Percentiles rank a stretch among this genome's conserved stretches.
Conservation (phyloP, 1,140 invertebrate genomes). For the Anastrepha obliqua region DNA sequence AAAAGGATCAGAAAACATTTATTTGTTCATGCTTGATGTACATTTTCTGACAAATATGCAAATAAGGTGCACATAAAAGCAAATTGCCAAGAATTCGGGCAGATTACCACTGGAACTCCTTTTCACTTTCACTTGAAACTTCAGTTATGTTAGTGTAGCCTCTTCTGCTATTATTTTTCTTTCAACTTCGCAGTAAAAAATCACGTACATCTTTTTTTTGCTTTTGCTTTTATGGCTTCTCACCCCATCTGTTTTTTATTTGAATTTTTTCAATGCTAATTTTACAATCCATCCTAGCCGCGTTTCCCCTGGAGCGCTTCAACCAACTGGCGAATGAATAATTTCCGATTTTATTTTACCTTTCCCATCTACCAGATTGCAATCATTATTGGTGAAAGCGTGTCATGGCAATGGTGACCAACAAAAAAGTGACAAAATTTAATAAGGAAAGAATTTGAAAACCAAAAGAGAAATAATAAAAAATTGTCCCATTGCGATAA, state of each 20-base stretch:
- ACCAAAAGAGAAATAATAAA: neutral
- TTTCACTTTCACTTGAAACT: too few relatives aligned
- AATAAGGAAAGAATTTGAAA: too few relatives aligned
- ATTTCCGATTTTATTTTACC: constrained; percentile 5
- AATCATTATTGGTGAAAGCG: neutral
- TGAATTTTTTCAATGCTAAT: neutral
- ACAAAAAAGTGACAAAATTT: neutral
- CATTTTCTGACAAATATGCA: neutral
- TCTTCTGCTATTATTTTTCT: neutral
- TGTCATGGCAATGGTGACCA: neutral
- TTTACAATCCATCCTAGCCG: neutral
- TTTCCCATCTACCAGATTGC: constrained; percentile 7
- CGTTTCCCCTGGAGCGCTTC: neutral
- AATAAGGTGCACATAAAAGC: neutral
- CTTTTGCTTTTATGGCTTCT: neutral
- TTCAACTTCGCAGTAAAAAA: neutral
- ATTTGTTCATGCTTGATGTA: too few relatives aligned
- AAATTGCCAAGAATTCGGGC: neutral
- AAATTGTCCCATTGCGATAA: neutral
- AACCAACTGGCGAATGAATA: neutral
- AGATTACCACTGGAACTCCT: neutral
- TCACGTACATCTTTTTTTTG: too few relatives aligned
- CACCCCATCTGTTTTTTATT: neutral
- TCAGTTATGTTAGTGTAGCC: too few relatives aligned
- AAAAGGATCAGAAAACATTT: too few relatives aligned